A percentile compares a stretch with the other conserved stretches of the same genome.
Conservation (phyloP, 2,888 invertebrate genomes). For the Drosophila differens region DNA sequence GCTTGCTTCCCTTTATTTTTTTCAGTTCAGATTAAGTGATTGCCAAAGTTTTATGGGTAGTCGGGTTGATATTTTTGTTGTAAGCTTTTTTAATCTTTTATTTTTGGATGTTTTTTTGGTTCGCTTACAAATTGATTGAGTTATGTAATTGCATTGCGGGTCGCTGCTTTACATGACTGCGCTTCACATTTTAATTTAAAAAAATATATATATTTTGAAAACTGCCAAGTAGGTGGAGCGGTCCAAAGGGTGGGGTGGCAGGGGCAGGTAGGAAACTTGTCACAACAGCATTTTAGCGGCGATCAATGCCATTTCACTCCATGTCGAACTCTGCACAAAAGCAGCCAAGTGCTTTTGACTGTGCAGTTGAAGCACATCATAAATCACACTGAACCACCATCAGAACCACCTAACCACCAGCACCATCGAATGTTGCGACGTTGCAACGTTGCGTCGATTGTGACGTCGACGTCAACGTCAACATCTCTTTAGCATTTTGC, state of each 20-base stretch:
- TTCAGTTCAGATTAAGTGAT: conserved; percentile 81
- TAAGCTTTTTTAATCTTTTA: not conserved
- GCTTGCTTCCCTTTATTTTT: conserved; percentile 9
- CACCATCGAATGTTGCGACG: conserved; percentile 2
- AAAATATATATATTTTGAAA: not conserved
- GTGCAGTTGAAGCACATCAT: conserved; percentile 73
- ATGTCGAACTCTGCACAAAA: conserved; percentile 56
- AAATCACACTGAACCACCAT: conserved; percentile 60
- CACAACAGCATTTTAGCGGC: conserved; percentile 69
- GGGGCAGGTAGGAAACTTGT: conserved; percentile 41
- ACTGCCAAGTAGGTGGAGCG: conserved; percentile 12
- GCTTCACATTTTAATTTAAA: conserved; percentile 78
- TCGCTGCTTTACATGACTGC: conserved; percentile 69
- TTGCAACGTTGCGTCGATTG: conserved; percentile 21
- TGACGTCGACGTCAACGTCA: conserved; percentile 38
- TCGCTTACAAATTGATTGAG: conserved; percentile 83
- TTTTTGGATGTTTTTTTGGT: conserved; percentile 10
- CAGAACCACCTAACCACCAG: not conserved
- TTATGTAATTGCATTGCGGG: conserved; percentile 78
- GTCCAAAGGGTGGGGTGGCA: not conserved
- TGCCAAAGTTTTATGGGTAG: conserved; percentile 60
- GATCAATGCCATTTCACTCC: conserved; percentile 78
- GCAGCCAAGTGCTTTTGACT: conserved; percentile 35
- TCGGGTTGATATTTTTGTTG: conserved; percentile 15
- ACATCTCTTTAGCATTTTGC: conserved; percentile 72